A percentile compares a stretch with the other conserved stretches of the same genome.
Evolutionary conservation across 2,113 vertebrate genomes (phyloP).

Genomic region (Sceloporus tristichus): DNA sequence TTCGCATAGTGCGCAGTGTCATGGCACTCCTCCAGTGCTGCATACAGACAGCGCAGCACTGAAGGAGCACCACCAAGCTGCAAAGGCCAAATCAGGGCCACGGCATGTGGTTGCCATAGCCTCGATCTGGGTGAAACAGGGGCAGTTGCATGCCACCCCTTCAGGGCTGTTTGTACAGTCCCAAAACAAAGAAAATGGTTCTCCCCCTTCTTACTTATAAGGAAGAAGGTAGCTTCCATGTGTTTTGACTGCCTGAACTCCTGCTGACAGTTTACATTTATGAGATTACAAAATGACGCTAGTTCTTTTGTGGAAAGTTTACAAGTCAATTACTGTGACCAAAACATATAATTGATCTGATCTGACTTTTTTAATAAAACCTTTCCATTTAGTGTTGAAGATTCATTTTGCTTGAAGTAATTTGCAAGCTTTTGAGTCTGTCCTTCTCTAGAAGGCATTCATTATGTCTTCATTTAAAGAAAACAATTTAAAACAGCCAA

Average conservation of each 20-base stretch:
- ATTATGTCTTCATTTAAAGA: constrained; percentile 4
- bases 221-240: background rate
- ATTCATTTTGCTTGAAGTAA: constrained; percentile 5
- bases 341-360: background rate
- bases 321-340: constrained; percentile 15
- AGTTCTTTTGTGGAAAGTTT: constrained; percentile 19
- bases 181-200: background rate
- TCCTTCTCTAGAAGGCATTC: background rate
- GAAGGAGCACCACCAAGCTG: no score
- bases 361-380: background rate
- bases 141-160: no score
- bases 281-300: constrained; percentile 8
- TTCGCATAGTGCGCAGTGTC: no score
- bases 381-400: background rate
- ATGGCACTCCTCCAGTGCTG: no score
- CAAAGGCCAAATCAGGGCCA: no score
- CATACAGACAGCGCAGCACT: no score
- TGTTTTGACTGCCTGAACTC: background rate
- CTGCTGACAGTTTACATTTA: constrained; percentile 9
- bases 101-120: no score
- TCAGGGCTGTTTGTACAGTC: no score
- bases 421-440: background rate
- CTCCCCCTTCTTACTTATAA: background rate
- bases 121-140: no score
- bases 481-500: background rate